These are phyloP conservation scores for Neopelma chrysocephalum DNA, from an alignment of 2,797 vertebrate genomes.

Conservation along the genomic window DNA sequence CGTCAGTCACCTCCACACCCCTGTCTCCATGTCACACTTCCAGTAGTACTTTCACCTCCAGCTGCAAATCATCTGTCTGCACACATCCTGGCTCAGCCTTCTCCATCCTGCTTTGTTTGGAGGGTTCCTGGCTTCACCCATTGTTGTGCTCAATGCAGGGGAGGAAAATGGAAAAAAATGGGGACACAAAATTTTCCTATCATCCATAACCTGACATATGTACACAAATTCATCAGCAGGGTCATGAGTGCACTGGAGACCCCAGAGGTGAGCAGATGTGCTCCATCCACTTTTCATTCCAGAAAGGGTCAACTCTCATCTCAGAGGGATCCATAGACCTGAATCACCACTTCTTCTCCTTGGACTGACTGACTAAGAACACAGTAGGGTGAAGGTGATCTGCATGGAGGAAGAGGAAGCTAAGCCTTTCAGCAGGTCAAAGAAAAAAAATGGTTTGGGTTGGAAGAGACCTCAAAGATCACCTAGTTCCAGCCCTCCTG, in stretches of 20 bases:
- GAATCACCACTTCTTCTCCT: background rate
- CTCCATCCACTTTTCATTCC: background rate
- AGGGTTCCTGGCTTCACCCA: background rate
- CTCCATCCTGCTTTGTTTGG: background rate
- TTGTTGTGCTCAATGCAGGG: rapidly evolving
- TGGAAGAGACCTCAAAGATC: background rate
- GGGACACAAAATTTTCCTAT: background rate
- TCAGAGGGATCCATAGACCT: background rate
- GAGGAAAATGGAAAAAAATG: background rate
- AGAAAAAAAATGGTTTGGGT: rapidly evolving
- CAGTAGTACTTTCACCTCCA: background rate
- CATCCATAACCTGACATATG: rapidly evolving
- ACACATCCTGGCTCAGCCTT: background rate
- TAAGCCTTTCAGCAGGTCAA: background rate
- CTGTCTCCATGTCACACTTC: background rate
- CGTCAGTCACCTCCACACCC: background rate
- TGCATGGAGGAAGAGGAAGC: background rate
- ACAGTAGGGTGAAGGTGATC: background rate
- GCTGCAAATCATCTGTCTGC: background rate
- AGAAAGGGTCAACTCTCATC: background rate
- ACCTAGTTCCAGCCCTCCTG: background rate
- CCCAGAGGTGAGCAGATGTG: background rate
- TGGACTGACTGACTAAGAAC: background rate
- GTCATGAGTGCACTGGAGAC: background rate
- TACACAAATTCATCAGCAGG: background rate